Percentiles rank a stretch among this genome's conserved stretches.
phyloP scores from a whole-genome alignment of 2,888 invertebrate species.

The Cheilosia impressa region DNA sequence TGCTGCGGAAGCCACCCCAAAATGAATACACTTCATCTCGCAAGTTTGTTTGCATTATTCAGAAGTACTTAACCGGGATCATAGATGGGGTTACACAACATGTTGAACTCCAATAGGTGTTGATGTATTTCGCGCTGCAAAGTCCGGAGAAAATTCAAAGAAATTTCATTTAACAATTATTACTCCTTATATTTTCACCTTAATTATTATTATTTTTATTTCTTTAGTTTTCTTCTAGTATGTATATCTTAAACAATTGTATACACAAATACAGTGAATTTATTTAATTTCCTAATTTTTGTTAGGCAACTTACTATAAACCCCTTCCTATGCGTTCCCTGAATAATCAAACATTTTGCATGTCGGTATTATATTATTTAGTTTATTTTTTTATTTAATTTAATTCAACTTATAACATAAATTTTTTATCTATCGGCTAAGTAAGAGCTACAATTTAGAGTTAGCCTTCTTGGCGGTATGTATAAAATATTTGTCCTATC shows the following conservation, averaged over 20 bases:
- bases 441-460: constrained; percentile 35
- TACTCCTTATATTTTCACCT: constrained; percentile 47
- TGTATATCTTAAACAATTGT: constrained; percentile 37
- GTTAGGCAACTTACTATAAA: constrained; percentile 48
- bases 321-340: constrained; percentile 68
- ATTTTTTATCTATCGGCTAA: constrained; percentile 10
- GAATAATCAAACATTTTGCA: constrained; percentile 59
- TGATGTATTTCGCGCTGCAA: background rate
- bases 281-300: constrained; percentile 41
- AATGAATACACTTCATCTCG: no score
- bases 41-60: no score
- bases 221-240: background rate
- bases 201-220: constrained; percentile 2
- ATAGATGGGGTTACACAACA: no score
- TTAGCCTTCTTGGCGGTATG: constrained; percentile 55
- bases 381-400: constrained; percentile 12
- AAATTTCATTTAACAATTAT: constrained; percentile 52
- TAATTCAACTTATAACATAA: constrained; percentile 8
- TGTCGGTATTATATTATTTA: constrained; percentile 5
- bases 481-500: constrained; percentile 67
- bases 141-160: background rate
- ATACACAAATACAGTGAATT: constrained; percentile 61
- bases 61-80: no score
- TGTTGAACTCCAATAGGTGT: no score
- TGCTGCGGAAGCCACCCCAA: background rate